These are phyloP conservation scores for Stenichneumon culpator DNA, from an alignment of 2,888 invertebrate genomes.

Conservation along the genomic window DNA sequence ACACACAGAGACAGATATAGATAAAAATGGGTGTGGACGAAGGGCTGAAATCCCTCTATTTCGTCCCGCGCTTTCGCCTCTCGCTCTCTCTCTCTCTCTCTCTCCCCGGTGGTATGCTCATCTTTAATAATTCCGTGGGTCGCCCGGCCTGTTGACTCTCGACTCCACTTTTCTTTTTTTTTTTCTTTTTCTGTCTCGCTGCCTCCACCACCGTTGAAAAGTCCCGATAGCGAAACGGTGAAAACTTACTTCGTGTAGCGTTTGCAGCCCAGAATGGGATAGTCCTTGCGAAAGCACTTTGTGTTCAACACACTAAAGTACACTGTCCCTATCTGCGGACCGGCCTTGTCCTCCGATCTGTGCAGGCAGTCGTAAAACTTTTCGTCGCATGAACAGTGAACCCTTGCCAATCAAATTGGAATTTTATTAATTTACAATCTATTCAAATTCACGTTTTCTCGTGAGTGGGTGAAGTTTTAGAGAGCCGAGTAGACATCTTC, in stretches of 20 bases:
- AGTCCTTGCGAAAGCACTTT: slow-evolving; percentile 88
- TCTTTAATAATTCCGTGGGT: slow-evolving; percentile 60
- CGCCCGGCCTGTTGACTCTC: slow-evolving; percentile 59
- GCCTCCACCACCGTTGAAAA: slow-evolving; percentile 20
- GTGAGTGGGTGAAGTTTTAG: neutral
- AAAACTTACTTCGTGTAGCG: slow-evolving; percentile 86
- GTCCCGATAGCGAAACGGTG: slow-evolving; percentile 15
- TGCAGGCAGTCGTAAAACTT: slow-evolving; percentile 86
- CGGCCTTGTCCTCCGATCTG: slow-evolving; percentile 75
- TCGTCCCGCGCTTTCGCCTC: slow-evolving; percentile 3
- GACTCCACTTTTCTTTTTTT: slow-evolving; percentile 16
- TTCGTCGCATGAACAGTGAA: slow-evolving; percentile 86
- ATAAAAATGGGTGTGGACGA: slow-evolving; percentile 17
- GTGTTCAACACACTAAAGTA: slow-evolving; percentile 87
- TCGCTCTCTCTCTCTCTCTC: slow-evolving; percentile 6
- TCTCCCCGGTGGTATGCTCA: slow-evolving; percentile 11
- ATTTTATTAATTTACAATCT: slow-evolving; percentile 12
- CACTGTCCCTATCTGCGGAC: slow-evolving; percentile 82
- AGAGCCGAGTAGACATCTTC: too few relatives aligned
- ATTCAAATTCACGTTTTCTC: slow-evolving; percentile 1
- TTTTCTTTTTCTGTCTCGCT: slow-evolving; percentile 30
- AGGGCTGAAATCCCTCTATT: slow-evolving; percentile 45
- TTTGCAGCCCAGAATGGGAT: slow-evolving; percentile 86
- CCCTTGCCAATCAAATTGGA: slow-evolving; percentile 77
- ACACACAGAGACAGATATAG: slow-evolving; percentile 10